A percentile compares a stretch with the other conserved stretches of the same genome.
Conservation (phyloP, 2,888 invertebrate species). For the Sussaba pulchella region DNA sequence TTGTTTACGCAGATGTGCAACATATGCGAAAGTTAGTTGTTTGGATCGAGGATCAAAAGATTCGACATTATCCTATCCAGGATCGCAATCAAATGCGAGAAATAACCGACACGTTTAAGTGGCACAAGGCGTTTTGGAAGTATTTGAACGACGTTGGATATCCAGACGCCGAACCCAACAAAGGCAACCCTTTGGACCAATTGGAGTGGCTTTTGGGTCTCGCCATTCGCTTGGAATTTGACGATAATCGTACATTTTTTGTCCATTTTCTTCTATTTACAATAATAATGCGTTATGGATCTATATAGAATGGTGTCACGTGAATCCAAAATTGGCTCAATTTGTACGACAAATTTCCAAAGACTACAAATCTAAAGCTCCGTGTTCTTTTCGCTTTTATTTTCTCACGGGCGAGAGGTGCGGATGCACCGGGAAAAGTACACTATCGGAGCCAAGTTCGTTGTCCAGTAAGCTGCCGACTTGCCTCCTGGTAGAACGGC, state of each 20-base stretch:
- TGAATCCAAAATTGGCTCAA: too few species aligned
- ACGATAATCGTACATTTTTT: constrained; percentile 89
- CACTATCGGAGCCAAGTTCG: too few species aligned
- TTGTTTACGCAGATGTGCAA: constrained; percentile 88
- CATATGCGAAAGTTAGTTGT: constrained; percentile 92
- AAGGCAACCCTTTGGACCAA: constrained; percentile 87
- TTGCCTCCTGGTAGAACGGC: too few species aligned
- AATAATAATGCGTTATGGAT: too few species aligned
- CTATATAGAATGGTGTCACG: too few species aligned
- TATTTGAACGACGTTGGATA: constrained; percentile 92
- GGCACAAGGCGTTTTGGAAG: constrained; percentile 90
- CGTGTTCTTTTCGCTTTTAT: too few species aligned
- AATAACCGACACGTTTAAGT: constrained; percentile 86
- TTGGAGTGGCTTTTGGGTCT: constrained; percentile 94
- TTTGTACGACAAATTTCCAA: too few species aligned
- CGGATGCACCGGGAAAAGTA: too few species aligned
- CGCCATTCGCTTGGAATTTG: constrained; percentile 93
- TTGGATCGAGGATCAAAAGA: constrained; percentile 98
- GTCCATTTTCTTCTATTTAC: constrained; percentile 1
- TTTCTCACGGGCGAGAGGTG: too few species aligned
- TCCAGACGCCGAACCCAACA: constrained; percentile 86
- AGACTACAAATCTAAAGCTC: too few species aligned
- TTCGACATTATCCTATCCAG: constrained; percentile 94
- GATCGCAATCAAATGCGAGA: constrained; percentile 91
- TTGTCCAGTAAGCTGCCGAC: too few species aligned